These are phyloP conservation scores for Kradibia gibbosae DNA, from an alignment of 1,140 invertebrate genomes.

Conservation along the genomic window DNA sequence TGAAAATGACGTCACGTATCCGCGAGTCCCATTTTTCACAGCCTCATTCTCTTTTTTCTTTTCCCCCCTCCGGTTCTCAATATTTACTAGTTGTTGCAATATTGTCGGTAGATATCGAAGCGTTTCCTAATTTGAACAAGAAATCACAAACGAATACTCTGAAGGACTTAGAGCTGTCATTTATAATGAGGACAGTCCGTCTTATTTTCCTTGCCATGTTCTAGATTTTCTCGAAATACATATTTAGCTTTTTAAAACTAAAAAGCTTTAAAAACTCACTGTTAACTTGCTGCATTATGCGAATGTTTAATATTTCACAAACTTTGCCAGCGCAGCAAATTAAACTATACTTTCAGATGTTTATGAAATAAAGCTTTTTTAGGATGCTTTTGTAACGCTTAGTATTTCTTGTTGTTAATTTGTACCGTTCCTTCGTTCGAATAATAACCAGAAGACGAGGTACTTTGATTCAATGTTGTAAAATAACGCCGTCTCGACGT, in stretches of 20 bases:
- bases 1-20: slow-evolving; percentile 52
- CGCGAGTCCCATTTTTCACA: not conserved
- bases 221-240: not conserved
- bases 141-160: not conserved
- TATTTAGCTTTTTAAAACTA: no score
- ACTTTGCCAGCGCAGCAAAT: not conserved
- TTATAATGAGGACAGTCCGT: slow-evolving; percentile 35
- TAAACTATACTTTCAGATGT: not conserved
- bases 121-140: slow-evolving; percentile 24
- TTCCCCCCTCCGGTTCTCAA: not conserved
- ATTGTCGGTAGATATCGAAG: slow-evolving; percentile 34
- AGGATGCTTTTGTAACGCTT: not conserved
- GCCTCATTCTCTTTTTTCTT: not conserved
- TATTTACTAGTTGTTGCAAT: slow-evolving; percentile 23
- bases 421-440: not conserved
- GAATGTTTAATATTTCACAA: slow-evolving; percentile 4
- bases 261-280: slow-evolving; percentile 9
- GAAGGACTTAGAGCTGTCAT: slow-evolving; percentile 22
- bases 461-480: no score
- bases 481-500: no score
- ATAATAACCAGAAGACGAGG: no score
- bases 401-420: not conserved
- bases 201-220: not conserved
- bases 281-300: not conserved
- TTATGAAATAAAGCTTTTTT: not conserved